Evolutionary conservation across 2,888 invertebrate species (phyloP), one percentile per base, ranked within the genome.

Genomic region (Willowsia nigromaculata): DNA sequence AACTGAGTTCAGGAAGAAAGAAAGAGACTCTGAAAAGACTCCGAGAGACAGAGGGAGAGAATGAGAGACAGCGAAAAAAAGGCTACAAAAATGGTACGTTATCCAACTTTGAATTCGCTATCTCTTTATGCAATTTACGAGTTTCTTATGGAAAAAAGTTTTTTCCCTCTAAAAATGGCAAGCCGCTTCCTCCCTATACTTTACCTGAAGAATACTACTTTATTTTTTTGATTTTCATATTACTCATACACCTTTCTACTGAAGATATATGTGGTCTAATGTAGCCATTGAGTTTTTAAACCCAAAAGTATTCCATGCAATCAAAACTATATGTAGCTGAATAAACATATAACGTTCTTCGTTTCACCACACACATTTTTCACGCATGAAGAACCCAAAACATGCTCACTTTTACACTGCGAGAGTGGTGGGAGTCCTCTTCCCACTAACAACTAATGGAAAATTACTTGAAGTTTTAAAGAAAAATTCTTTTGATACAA

Each of bases 41-140:
- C n/a, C 40, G 43, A 87, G 47, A 74, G 62, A 62, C 43, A 78
- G 59, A 71, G 50, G 40, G 56, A 56, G 27, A 40, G 43, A 53
- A 62, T 13, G 47, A 78, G 68, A 87, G 59, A 83, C 71, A 65
- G 90, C 18, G 59, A 62, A 84, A 37, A 37, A 37, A 43, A 43
- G 56, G 78, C 71, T 81, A 47, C 68, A 82, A 59, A 85, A 83
- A 87, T 90, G 87, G 68, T 90, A 86, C 53, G 68, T 82, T 62
- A 27, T 85, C 47, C 78, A 86, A 87, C 88, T 88, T 88, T 88
- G 74, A 82, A 82, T 88, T 82, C 82, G 71, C 82, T 82, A 88
- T 88, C 88, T 88, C 80, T 88, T 88, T 74, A 74, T 88, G 88
- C 88, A 88, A 82, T 88, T 88, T 88, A 82, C 82, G 74, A 74